phyloP scores from a whole-genome alignment of 1,140 invertebrate genomes.

The Pseudomyrmex gracilis region DNA sequence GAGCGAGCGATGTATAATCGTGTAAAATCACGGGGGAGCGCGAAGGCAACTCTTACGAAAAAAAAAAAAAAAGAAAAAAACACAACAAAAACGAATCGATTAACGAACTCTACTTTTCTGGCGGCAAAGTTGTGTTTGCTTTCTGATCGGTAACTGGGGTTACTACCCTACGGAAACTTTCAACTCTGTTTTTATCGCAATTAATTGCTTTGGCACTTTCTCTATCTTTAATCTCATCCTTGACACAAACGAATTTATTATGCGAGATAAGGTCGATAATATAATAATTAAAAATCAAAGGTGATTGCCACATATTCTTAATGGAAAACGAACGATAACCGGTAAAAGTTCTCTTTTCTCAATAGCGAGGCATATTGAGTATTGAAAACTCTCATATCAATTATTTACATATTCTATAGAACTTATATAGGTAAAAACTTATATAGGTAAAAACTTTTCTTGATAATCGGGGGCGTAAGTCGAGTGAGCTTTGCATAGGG shows the following conservation, averaged over 20 bases:
- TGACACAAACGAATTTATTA: too few species aligned
- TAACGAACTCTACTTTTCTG: background rate
- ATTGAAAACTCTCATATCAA: too few species aligned
- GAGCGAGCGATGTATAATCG: background rate
- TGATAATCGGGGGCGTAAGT: background rate
- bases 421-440: too few species aligned
- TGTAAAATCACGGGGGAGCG: background rate
- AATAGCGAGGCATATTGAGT: too few species aligned
- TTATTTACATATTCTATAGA: too few species aligned
- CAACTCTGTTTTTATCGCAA: constrained; percentile 9
- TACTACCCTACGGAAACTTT: background rate
- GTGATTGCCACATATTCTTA: background rate
- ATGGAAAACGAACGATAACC: background rate
- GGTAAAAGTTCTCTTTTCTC: background rate
- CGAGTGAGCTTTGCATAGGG: background rate
- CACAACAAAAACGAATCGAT: too few species aligned
- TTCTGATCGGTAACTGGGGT: background rate
- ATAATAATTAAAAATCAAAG: background rate
- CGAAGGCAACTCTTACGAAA: background rate
- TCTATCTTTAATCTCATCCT: background rate
- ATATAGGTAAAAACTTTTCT: too few species aligned
- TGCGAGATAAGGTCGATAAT: too few species aligned
- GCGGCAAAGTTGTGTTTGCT: background rate
- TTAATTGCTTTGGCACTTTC: background rate
- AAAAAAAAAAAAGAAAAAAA: background rate